phyloP scores from a whole-genome alignment of 2,888 invertebrate species.

The Heliconius cydno region DNA sequence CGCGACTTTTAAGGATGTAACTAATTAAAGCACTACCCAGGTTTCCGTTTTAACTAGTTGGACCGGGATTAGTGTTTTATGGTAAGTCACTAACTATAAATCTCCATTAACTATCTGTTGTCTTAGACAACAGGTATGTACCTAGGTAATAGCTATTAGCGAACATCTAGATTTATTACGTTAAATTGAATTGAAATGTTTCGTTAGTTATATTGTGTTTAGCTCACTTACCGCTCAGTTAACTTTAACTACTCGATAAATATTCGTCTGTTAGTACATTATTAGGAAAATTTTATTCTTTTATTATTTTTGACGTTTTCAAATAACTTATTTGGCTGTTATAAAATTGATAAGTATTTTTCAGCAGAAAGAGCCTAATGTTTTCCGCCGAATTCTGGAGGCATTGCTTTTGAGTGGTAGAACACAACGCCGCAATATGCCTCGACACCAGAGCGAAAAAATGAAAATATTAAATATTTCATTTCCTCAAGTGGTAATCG shows the following conservation, averaged over 20 bases:
- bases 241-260: neutral
- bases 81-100: conserved; percentile 42
- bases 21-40: conserved; percentile 74
- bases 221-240: neutral
- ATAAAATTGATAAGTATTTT: neutral
- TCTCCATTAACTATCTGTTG: conserved; percentile 40
- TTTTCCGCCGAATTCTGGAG: too few relatives aligned
- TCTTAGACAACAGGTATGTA: conserved; percentile 31
- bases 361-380: too few relatives aligned
- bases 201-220: neutral
- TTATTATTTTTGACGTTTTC: neutral
- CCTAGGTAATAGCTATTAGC: conserved; percentile 22
- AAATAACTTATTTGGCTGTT: neutral
- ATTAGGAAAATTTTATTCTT: neutral
- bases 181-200: conserved; percentile 31
- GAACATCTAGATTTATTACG: conserved; percentile 7
- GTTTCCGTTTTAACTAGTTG: conserved; percentile 78
- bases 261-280: neutral
- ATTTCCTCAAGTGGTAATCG: too few relatives aligned
- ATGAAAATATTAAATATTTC: too few relatives aligned
- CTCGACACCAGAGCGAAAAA: too few relatives aligned
- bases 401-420: too few relatives aligned
- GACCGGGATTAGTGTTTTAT: conserved; percentile 51
- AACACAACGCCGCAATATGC: too few relatives aligned
- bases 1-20: conserved; percentile 71